phyloP scores from a whole-genome alignment of 2,113 vertebrate genomes.

The Mastomys natalensis region DNA sequence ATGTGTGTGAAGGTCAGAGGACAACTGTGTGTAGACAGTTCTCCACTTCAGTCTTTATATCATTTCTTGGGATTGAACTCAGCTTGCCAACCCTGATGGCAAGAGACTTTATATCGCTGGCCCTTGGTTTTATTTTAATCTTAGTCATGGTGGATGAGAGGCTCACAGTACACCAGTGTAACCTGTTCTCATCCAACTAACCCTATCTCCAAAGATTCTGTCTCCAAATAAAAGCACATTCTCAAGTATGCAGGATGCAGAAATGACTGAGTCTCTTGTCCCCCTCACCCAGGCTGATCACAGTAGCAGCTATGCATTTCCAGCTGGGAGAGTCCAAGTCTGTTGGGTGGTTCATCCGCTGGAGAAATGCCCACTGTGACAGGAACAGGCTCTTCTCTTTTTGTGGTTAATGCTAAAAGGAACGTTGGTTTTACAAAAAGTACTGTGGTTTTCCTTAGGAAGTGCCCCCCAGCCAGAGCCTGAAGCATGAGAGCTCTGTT shows the following conservation, averaged over 20 bases:
- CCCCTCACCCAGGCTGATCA: background rate
- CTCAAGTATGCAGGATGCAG: background rate
- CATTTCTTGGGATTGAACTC: background rate
- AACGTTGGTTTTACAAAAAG: constrained; percentile 62
- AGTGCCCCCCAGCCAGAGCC: constrained; percentile 53
- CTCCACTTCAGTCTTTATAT: background rate
- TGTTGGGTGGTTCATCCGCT: background rate
- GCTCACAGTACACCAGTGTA: background rate
- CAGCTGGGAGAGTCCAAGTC: background rate
- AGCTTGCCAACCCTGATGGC: background rate
- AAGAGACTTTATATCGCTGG: background rate
- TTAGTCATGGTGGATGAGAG: background rate
- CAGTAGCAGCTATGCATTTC: background rate
- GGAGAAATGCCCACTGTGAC: constrained; percentile 67
- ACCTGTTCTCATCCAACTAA: background rate
- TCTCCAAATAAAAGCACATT: constrained; percentile 3
- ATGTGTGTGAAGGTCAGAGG: background rate
- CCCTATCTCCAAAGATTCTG: background rate
- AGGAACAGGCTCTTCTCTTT: constrained; percentile 72
- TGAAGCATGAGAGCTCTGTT: background rate
- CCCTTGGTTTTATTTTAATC: background rate
- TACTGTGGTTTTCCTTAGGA: constrained; percentile 76
- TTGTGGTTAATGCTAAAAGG: constrained; percentile 68
- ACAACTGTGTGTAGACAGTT: background rate
- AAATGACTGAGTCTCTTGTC: background rate